Evolutionary conservation across 1,140 invertebrate species (phyloP).

Genomic region (Zeugodacus cucurbitae): DNA sequence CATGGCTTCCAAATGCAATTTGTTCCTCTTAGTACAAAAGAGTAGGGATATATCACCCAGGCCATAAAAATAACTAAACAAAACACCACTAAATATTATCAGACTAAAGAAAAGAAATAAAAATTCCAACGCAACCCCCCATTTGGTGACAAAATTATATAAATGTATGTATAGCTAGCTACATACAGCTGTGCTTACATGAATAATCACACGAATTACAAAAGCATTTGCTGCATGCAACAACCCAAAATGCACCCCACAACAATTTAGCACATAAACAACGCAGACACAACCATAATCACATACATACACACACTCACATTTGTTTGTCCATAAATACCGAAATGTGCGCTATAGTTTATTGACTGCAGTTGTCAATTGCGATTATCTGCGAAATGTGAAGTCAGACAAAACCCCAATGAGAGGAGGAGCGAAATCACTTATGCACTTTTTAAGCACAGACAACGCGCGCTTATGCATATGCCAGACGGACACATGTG

Average conservation of each 20-base stretch:
- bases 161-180: not conserved
- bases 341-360: not conserved
- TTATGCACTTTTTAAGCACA: constrained; percentile 22
- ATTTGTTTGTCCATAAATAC: not conserved
- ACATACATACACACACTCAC: not conserved
- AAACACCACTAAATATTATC: not conserved
- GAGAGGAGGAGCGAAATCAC: not conserved
- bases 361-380: constrained; percentile 21
- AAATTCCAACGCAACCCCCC: not conserved
- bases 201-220: constrained; percentile 38
- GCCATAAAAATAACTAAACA: not conserved
- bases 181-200: constrained; percentile 39
- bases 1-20: not conserved
- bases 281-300: not conserved
- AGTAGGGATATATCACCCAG: not conserved
- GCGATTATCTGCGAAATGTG: constrained; percentile 16
- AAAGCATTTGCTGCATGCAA: constrained; percentile 51
- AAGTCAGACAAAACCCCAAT: not conserved
- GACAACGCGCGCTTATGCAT: not conserved
- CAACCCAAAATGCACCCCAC: constrained; percentile 41
- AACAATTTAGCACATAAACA: not conserved
- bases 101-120: not conserved
- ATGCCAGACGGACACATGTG: not conserved
- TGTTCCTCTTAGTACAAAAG: not conserved
- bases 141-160: not conserved